phyloP scores from a whole-genome alignment of 2,113 vertebrate genomes.

The Numida meleagris region DNA sequence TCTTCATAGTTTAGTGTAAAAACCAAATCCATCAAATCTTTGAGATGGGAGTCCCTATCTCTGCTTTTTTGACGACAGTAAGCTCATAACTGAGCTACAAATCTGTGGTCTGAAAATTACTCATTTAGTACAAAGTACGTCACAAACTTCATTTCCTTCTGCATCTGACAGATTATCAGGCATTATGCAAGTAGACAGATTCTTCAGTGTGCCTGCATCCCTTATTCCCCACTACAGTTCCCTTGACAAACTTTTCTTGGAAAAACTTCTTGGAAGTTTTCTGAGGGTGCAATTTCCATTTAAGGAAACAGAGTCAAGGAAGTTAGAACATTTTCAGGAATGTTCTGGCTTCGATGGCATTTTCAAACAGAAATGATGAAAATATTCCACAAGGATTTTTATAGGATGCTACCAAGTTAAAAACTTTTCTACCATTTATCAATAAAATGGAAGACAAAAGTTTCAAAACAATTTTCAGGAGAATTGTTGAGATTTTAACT shows the following conservation, averaged over 20 bases:
- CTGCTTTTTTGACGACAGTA: neutral
- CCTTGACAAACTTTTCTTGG: neutral
- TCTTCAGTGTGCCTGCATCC: neutral
- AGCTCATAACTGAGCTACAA: neutral
- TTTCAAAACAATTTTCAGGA: neutral
- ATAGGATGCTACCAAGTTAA: neutral
- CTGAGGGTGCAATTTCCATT: neutral
- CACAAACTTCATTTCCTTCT: neutral
- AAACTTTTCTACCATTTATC: neutral
- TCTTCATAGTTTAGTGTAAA: neutral
- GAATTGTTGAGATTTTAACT: neutral
- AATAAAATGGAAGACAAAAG: neutral
- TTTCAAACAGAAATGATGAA: neutral
- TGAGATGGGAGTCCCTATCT: neutral
- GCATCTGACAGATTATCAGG: neutral
- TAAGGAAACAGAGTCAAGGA: neutral
- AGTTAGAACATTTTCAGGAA: neutral
- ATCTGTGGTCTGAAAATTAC: neutral
- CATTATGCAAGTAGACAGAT: neutral
- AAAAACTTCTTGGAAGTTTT: neutral
- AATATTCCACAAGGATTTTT: neutral
- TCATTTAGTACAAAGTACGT: neutral
- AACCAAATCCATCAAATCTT: neutral
- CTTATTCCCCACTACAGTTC: neutral
- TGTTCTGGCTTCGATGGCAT: neutral